Evolutionary conservation across 2,797 vertebrate genomes (phyloP).

Genomic region (Aselliscus stoliczkanus): DNA sequence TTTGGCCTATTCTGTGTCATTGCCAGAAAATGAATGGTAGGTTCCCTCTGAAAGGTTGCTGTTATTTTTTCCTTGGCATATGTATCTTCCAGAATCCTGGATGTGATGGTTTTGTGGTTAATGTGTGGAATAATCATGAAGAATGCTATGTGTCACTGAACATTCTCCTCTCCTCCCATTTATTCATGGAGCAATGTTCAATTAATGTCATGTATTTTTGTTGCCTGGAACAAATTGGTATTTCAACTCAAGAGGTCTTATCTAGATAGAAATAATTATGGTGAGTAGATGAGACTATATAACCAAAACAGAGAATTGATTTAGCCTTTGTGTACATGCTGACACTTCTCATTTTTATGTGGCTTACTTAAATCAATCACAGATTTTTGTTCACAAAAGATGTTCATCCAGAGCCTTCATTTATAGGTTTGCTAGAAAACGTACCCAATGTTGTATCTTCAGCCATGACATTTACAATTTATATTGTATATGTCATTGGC

Average conservation of each 20-base stretch:
- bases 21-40: background rate
- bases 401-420: background rate
- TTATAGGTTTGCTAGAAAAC: background rate
- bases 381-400: background rate
- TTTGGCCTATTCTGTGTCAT: background rate
- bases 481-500: background rate
- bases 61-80: background rate
- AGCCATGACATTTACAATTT: background rate
- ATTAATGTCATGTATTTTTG: constrained; percentile 36
- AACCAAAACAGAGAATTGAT: background rate
- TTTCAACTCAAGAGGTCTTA: constrained; percentile 26
- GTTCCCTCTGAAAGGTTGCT: background rate
- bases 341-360: background rate
- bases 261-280: constrained; percentile 26
- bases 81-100: background rate
- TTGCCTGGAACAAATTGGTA: background rate
- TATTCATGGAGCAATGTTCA: background rate
- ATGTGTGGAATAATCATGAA: background rate
- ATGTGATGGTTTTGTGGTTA: background rate
- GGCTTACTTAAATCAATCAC: background rate
- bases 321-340: background rate
- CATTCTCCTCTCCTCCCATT: background rate
- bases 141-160: background rate
- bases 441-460: background rate
- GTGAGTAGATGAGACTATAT: constrained; percentile 22